Conservation (phyloP, 1,140 invertebrate species). For the Drosophila sp. region DNA sequence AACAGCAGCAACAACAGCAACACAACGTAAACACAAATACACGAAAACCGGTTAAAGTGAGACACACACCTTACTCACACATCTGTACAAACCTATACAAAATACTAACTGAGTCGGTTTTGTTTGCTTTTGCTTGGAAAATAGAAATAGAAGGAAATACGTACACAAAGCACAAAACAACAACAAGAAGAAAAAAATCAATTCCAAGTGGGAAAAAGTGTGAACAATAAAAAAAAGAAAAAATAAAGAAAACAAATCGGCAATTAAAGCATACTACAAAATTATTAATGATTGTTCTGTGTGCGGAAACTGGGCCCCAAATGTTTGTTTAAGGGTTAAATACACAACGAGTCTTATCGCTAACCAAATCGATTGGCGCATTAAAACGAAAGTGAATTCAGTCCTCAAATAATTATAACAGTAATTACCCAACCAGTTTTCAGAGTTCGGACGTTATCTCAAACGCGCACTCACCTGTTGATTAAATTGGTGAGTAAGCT, state of each 20-base stretch:
- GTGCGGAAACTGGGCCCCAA: constrained; percentile 40
- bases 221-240: constrained; percentile 26
- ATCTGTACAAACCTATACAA: constrained; percentile 24
- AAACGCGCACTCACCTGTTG: constrained; percentile 29
- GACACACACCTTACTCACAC: constrained; percentile 42
- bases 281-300: constrained; percentile 31
- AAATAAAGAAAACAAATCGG: constrained; percentile 43
- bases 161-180: constrained; percentile 41
- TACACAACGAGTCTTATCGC: constrained; percentile 46
- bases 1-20: constrained; percentile 36
- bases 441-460: constrained; percentile 23
- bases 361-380: constrained; percentile 45
- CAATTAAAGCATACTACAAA: constrained; percentile 22
- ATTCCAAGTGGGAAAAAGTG: constrained; percentile 42
- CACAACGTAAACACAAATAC: constrained; percentile 59
- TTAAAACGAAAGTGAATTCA: constrained; percentile 63
- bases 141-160: constrained; percentile 45
- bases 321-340: constrained; percentile 46
- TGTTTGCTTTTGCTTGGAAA: constrained; percentile 51
- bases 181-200: constrained; percentile 39
- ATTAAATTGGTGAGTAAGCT: constrained; percentile 44
- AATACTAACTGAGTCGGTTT: constrained; percentile 34
- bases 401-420: constrained; percentile 53
- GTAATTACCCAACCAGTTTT: constrained; percentile 43
- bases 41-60: constrained; percentile 68